A percentile compares a stretch with the other conserved stretches of the same genome.
These are phyloP conservation scores for Amphipyra berbera DNA, from an alignment of 2,888 invertebrate species.

Conservation along the genomic window DNA sequence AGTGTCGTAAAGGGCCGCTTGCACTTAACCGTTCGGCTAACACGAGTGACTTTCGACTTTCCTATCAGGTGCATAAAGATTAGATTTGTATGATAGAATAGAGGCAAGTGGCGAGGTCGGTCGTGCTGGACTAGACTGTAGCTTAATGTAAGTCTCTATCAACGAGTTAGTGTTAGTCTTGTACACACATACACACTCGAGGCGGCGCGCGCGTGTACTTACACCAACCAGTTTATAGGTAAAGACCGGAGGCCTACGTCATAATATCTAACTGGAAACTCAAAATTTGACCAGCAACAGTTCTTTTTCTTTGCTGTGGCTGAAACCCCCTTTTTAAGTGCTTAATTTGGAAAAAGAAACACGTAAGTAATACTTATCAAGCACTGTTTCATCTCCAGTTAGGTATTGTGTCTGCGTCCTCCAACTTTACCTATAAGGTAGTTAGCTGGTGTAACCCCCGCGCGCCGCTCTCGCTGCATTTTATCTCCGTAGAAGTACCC, in stretches of 20 bases:
- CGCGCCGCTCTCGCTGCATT: conserved; percentile 1
- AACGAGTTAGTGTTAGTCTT: conserved; percentile 86
- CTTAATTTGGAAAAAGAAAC: too few relatives aligned
- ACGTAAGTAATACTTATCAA: too few relatives aligned
- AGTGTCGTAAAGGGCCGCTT: conserved; percentile 49
- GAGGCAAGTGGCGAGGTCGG: conserved; percentile 62
- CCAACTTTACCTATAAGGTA: conserved; percentile 5
- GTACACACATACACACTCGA: conserved; percentile 47
- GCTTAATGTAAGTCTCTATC: conserved; percentile 81
- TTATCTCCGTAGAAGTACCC: background rate
- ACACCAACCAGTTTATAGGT: too few relatives aligned
- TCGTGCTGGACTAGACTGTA: conserved; percentile 68
- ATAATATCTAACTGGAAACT: background rate
- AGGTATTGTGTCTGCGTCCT: background rate
- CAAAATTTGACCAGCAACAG: background rate
- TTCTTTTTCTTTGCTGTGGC: too few relatives aligned
- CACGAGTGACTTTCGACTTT: conserved; percentile 67
- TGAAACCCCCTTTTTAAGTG: too few relatives aligned
- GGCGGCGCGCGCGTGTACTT: conserved; percentile 34
- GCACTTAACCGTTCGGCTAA: conserved; percentile 59
- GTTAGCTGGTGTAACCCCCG: background rate
- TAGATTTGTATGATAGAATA: conserved; percentile 65
- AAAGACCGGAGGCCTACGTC: background rate
- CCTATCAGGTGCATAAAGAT: conserved; percentile 69
- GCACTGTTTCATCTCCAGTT: background rate